Base-by-base conservation (phyloP, 2,797 vertebrate species). In the Thalassophryne amazonica region DNA sequence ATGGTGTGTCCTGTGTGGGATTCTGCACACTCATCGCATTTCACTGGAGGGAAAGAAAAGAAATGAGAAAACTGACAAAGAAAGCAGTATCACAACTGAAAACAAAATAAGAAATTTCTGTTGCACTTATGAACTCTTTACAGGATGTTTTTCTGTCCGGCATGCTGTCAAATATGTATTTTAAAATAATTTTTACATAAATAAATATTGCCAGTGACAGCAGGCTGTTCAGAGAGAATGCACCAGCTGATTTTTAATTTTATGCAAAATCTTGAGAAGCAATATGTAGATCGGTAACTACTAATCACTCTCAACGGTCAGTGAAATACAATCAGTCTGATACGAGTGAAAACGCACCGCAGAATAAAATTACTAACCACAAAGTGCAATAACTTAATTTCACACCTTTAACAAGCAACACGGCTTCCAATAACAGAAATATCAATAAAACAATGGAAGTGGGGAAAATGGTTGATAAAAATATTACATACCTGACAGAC, bases 1-100 rank as follows among this genome's bases (percentile, higher is more conserved):
- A 95, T 95, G 54, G 29, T 80, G 77, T 43, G 20, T 48, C 40
- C 2, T 13, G 57, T 72, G 39, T 36, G 35, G 46, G 20, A 18
- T 55, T 35, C 31, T 15, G 24, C 49, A 21, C 24, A 2, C 41
- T 84, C 77, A 78, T 81, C 7, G 59, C 76, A 76, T 48, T 67
- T 40, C 5, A 8, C 16, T 22, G n/a, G n/a, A n/a, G n/a, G n/a
- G n/a, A n/a, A n/a, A n/a, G n/a, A n/a, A n/a, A n/a, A n/a, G n/a
- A n/a, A n/a, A n/a, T n/a, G 49, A 57, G 42, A 51, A 68, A 47
- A 63, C 76, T 76, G 16, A 32, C 19, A 25, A 21, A 45, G 2
- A 48, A 11, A 29, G 15, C 6, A 23, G 12, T 4, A 11, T 7
- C 4, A 31, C 4, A 42, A 17, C 23, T 5, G 24, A 5, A 10